Base-by-base conservation (phyloP, 2,797 vertebrate species). In the Naso thynnoides region DNA sequence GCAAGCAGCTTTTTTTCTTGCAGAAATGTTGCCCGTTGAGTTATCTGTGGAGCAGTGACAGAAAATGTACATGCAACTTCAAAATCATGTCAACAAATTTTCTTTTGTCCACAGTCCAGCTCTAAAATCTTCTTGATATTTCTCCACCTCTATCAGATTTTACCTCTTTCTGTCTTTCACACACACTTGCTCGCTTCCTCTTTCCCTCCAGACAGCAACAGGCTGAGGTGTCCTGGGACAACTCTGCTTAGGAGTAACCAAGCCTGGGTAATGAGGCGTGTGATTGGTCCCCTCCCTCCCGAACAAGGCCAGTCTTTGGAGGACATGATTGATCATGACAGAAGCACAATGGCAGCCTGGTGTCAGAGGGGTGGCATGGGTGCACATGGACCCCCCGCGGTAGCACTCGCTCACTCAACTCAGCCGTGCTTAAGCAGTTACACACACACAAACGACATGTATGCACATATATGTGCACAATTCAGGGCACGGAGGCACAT, bases 211-310 rank as follows among this genome's bases (percentile, higher is more conserved):
- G 90, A 93, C 92, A 89, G 92, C 91, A 94, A 92, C 91, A 93
- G 92, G 90, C 90, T 61, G 88, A 90, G 80, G 89, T 93, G 90
- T 90, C 92, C 89, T 76, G 87, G 83, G 91, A 92, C 82, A 52
- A 76, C 83, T 80, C 79, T 18, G 73, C 70, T 88, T 77, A 86
- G 82, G 92, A 94, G 94, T 92, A 91, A 93, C 93, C 95, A 96
- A 94, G 94, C 94, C 86, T 87, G 94, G 89, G 84, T 95, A 95
- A 95, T 95, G 95, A 95, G 94, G 92, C 94, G 90, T 94, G 90
- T 95, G 94, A 96, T 95, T 93, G 92, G 92, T 92, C 90, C 89
- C 94, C 94, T 93, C 94, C 94, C 91, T 94, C 89, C 77, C 16
- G 91, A 92, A 94, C 91, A 94, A 92, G 92, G 87, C 89, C 65